A percentile compares a stretch with the other conserved stretches of the same genome.
These are phyloP conservation scores for Cichladusa arquata DNA, from an alignment of 2,113 vertebrate species.

Conservation along the genomic window DNA sequence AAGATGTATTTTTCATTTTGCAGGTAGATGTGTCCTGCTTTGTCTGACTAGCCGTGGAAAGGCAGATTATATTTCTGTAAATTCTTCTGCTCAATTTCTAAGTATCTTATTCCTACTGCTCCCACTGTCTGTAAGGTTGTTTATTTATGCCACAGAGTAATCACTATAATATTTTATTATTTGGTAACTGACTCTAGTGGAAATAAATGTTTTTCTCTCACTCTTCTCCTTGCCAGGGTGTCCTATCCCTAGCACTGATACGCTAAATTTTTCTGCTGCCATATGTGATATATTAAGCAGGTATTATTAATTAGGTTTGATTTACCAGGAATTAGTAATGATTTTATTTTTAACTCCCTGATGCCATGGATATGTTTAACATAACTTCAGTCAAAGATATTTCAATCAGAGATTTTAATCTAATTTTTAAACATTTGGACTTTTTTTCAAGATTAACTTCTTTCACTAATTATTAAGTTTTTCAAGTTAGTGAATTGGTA, in stretches of 20 bases:
- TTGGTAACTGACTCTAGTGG: neutral
- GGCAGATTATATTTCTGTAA: neutral
- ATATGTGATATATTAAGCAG: neutral
- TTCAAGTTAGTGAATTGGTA: neutral
- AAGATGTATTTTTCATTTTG: neutral
- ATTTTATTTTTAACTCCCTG: slow-evolving; percentile 23
- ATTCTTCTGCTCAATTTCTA: neutral
- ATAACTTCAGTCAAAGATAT: neutral
- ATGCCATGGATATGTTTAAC: neutral
- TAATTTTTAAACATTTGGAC: neutral
- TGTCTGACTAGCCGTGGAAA: neutral
- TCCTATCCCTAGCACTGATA: neutral
- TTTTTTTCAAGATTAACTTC: neutral
- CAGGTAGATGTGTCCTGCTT: neutral
- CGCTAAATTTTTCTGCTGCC: neutral
- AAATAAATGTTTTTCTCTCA: neutral
- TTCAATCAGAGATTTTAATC: neutral
- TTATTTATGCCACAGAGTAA: neutral
- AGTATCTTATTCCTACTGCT: neutral
- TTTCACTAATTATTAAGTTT: neutral
- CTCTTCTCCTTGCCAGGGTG: neutral
- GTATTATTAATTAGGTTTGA: slow-evolving; percentile 16
- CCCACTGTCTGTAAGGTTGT: neutral
- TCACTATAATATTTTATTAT: neutral
- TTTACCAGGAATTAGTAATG: slow-evolving; percentile 13